These are phyloP conservation scores for Solea senegalensis DNA, from an alignment of 2,113 vertebrate genomes.

Conservation along the genomic window DNA sequence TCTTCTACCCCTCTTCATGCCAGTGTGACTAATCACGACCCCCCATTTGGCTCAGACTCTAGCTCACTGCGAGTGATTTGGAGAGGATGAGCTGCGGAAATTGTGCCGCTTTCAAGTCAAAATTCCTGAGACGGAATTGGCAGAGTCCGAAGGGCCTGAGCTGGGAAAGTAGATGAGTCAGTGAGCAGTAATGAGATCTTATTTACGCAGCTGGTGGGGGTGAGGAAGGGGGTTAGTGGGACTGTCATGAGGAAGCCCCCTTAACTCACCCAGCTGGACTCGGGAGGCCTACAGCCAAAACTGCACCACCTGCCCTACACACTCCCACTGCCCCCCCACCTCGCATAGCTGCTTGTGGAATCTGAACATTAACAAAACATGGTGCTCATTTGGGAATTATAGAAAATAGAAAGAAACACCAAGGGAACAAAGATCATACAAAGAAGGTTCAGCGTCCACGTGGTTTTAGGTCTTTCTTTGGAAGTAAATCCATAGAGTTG, in stretches of 20 bases:
- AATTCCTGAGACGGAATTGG: conserved; percentile 70
- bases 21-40: conserved; percentile 51
- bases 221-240: conserved; percentile 42
- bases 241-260: conserved; percentile 53
- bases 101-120: conserved; percentile 59
- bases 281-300: conserved; percentile 51
- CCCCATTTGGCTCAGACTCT: conserved; percentile 47
- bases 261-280: conserved; percentile 67
- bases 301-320: background rate
- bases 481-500: too few species aligned
- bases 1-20: conserved; percentile 36
- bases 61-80: conserved; percentile 48
- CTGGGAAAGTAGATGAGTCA: conserved; percentile 76
- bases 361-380: conserved; percentile 29
- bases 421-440: background rate
- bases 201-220: conserved; percentile 77
- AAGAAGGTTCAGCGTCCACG: too few species aligned
- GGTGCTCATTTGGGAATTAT: conserved; percentile 43
- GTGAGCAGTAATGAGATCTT: conserved; percentile 72
- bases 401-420: conserved; percentile 39
- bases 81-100: conserved; percentile 63
- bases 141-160: conserved; percentile 54
- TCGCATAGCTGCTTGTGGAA: conserved; percentile 34
- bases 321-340: conserved; percentile 21
- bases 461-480: too few species aligned